Evolutionary conservation across 2,888 invertebrate genomes (phyloP), one percentile per base, ranked within the genome.

Genomic region (Dascillus cervinus): DNA sequence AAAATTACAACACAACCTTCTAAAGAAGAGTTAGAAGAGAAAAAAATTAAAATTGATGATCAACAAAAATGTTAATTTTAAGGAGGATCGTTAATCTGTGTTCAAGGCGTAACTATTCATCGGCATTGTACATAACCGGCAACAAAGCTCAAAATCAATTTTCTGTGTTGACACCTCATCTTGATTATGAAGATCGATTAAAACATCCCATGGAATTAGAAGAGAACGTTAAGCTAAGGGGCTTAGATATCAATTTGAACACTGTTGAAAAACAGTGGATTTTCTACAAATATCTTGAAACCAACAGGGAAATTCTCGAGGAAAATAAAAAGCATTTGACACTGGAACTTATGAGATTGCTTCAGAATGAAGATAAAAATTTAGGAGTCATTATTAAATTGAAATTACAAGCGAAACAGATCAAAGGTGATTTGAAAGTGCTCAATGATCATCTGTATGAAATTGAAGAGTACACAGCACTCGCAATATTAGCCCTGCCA

Each of bases 401-500:
- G 2, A 75, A 72, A 55, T 58, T 73, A 8, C 73, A 77, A 48
- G 68, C 49, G 2, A 55, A 51, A 37, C 24, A 58, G 20, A 47
- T 62, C 9, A 64, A 62, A 39, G 55, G 60, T 23, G 78, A 83
- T 43, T 56, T 81, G n/a, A 80, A 75, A 54, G 63, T 65, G 14
- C 50, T 85, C 1, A 80, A 75, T 53, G 65, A 70, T 6, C 67
- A 70, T 22, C 58, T 79, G n/a, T 81, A 82, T 71, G 74, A 75
- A n/a, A 66, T 86, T 3, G 84, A 88, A 57, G 81, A 83, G 55
- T 70, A 70, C 28, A 75, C 83, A 4, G 68, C 82, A 24, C 55
- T 77, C 14, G 70, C 73, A 49, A 70, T 73, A 35, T 63, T 89
- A 29, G 70, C 71, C 49, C 54, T 89, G 30, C 89, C 89, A 0